A percentile compares a stretch with the other conserved stretches of the same genome.
Evolutionary conservation across 2,113 vertebrate species (phyloP).

Genomic region (Aleadryas rufinucha): DNA sequence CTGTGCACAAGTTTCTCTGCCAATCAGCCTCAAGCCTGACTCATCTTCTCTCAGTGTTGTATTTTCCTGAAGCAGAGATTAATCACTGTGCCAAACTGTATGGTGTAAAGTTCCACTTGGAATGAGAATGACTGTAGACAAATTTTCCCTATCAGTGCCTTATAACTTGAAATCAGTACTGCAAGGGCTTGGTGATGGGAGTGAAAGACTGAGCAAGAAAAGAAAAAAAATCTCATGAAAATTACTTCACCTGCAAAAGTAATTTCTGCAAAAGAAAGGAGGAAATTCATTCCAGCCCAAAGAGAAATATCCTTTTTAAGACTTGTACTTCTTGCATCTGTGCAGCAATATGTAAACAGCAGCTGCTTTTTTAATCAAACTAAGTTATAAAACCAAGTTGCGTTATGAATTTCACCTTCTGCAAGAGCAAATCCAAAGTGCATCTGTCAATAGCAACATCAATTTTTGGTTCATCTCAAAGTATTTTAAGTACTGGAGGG

Average conservation of each 20-base stretch:
- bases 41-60: background rate
- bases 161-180: background rate
- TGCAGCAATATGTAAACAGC: background rate
- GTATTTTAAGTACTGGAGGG: constrained; percentile 14
- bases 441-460: background rate
- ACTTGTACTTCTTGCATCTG: background rate
- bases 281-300: background rate
- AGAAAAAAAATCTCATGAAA: background rate
- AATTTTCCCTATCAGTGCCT: background rate
- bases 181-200: background rate
- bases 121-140: background rate
- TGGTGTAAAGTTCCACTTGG: background rate
- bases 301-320: background rate
- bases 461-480: background rate
- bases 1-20: constrained; percentile 11
- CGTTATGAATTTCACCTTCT: background rate
- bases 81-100: background rate
- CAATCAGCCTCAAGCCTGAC: constrained; percentile 17
- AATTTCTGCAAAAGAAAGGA: background rate
- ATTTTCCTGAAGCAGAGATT: constrained; percentile 8
- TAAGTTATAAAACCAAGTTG: background rate
- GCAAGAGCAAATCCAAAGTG: background rate
- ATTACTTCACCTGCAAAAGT: background rate
- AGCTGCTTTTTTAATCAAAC: background rate
- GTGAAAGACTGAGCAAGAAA: background rate